Evolutionary conservation across 1,140 invertebrate species (phyloP), one percentile per base, ranked within the genome.

Genomic region (Notospermus geniculatus): DNA sequence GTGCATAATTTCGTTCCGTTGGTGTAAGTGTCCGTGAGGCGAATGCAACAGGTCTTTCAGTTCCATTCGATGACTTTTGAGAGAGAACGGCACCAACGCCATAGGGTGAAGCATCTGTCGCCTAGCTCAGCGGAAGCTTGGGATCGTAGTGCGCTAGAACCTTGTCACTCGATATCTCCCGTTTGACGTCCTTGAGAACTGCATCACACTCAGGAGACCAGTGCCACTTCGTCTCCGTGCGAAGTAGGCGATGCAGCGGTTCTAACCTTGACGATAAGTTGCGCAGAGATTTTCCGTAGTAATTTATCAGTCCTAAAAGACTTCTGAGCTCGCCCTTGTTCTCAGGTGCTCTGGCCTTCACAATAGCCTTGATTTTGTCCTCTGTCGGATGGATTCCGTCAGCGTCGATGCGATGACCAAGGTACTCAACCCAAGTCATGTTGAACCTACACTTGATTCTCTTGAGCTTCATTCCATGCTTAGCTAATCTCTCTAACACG

Each of bases 1-100:
- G 75, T 7, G 77, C 62, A 64, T 78, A 84, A 28, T 74, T 73
- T 53, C 62, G 41, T 64, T 83, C 72, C 28, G 75, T 63, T n/a
- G 64, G 54, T 7, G 69, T 77, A 23, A 84, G 65, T 19, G 64
- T 63, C 63, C 74, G 57, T 23, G 69, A 77, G 1, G 76, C 73
- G 72, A 73, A 83, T 19, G 64, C 66, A 15, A 83, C 67, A 2
- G 80, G 76, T 53, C 74, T 62, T 27, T 67, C 46, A 23, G 25
- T 23, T 1, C 52, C 62, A 53, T 67, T 43, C 1, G 50, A 50
- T 57, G 62, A 57, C 7, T 41, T 59, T 54, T 70, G 68, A 1
- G 50, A 62, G 15, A 68, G 36, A 17, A 71, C 61, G 13, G 64
- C 70, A 15, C 70, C 68, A 19, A 70, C 13, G 17, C 64, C 63